Base-by-base conservation (phyloP, 2,113 vertebrate species). In the Silurus meridionalis region DNA sequence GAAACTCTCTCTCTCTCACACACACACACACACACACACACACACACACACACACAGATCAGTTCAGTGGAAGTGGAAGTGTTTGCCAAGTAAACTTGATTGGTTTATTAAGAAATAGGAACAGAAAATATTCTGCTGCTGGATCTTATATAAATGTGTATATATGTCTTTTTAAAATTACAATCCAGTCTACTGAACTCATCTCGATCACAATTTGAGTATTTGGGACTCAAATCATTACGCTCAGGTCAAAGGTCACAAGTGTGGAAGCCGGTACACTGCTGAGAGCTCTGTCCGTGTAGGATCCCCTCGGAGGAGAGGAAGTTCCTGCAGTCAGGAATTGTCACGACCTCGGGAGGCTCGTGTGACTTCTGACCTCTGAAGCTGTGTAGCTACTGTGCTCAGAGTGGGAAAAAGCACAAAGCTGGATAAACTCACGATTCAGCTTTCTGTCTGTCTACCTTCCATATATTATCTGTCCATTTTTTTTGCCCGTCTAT, bases 281-380 rank as follows among this genome's bases (percentile, higher is more conserved):
- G 23, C 28, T 60, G 10, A 5, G 23, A 61, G 82, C 57, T 82
- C 75, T 52, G n/a, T 69, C n/a, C 21, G 50, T 69, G 28, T 71
- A n/a, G 57, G 58, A 67, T 28, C 46, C 61, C 71, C 13, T 19
- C 37, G 23, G 52, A 52, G 83, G 85, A 69, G 15, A 85, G 88
- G 86, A 87, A 85, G 86, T 86, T 86, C 86, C 86, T 86, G 66
- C 79, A 77, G 71, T 52, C 84, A 84, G 89, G 72, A 86, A 86
- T 80, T 86, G 67, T 80, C 74, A 64, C 53, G 83, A 86, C 86
- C 87, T 46, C 50, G 77, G 85, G 80, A 86, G 84, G 80, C 52
- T 79, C 28, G 4, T 84, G 81, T 87, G 82, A 82, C 79, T 80
- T 74, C 58, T 87, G 83, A 72, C 79, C 80, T 69, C 60, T 69